These are phyloP conservation scores for Tyto alba DNA, from an alignment of 2,113 vertebrate species.

Conservation along the genomic window DNA sequence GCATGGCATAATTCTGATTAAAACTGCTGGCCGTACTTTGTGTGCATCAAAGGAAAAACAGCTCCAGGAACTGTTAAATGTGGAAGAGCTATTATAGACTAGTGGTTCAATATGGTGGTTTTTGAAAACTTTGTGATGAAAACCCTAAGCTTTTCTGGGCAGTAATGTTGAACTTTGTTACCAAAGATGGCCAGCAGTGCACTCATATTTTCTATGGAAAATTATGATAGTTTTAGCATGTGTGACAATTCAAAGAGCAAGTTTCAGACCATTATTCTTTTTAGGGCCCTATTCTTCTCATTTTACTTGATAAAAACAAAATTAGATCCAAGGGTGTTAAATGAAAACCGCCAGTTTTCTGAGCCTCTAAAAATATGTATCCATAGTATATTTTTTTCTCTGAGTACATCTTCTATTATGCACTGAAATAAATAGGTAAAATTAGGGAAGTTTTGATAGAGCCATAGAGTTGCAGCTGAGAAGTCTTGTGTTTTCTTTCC, in stretches of 20 bases:
- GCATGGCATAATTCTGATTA: constrained; percentile 29
- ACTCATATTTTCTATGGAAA: not conserved
- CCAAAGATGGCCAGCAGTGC: not conserved
- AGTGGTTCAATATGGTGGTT: constrained; percentile 50
- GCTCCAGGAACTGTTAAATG: constrained; percentile 63
- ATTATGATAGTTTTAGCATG: not conserved
- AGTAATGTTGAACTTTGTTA: not conserved
- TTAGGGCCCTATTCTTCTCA: not conserved
- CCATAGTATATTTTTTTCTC: not conserved
- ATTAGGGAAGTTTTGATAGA: constrained; percentile 6
- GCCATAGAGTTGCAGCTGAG: not conserved
- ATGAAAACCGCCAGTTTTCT: not conserved
- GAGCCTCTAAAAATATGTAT: constrained; percentile 5
- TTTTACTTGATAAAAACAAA: not conserved
- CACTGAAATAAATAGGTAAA: constrained; percentile 18
- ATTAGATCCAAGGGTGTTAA: not conserved
- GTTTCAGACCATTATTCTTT: not conserved
- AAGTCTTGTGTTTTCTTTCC: constrained; percentile 24
- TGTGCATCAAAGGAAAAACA: constrained; percentile 61
- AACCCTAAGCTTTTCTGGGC: not conserved
- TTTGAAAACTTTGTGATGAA: constrained; percentile 54
- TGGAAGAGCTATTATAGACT: constrained; percentile 49
- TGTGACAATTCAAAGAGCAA: not conserved
- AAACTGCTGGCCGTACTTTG: constrained; percentile 55
- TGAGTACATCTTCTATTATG: not conserved